Conservation (phyloP, 2,113 vertebrate species). For the Ageneiosus marmoratus region DNA sequence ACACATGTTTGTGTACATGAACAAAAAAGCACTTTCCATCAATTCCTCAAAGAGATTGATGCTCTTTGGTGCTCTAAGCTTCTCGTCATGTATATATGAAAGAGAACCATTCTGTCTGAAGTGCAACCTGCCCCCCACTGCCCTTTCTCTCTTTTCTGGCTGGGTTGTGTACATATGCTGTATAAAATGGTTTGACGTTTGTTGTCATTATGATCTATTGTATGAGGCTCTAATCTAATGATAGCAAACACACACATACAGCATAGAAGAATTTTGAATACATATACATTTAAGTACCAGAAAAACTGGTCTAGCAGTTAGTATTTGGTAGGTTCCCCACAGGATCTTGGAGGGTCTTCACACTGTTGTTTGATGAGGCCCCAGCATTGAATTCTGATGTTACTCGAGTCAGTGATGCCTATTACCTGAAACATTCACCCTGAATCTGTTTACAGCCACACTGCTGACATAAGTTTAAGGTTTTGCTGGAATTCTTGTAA, state of each 20-base stretch:
- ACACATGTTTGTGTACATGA: neutral
- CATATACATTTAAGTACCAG: no score
- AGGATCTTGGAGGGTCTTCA: no score
- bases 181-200: conserved; percentile 71
- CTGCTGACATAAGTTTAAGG: no score
- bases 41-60: conserved; percentile 28
- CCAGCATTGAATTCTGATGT: no score
- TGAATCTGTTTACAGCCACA: no score
- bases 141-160: neutral
- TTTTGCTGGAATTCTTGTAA: no score
- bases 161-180: conserved; percentile 48
- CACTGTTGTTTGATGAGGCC: no score
- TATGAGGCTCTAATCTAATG: conserved; percentile 72
- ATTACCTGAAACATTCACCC: no score
- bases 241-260: conserved; percentile 48
- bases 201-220: conserved; percentile 72
- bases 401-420: no score
- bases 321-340: no score
- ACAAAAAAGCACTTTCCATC: conserved; percentile 16
- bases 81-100: conserved; percentile 12
- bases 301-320: no score
- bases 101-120: conserved; percentile 27
- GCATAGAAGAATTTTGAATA: neutral
- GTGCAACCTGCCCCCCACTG: neutral
- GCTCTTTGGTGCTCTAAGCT: conserved; percentile 11